Conservation (phyloP, 2,113 vertebrate species). For the Lamprotornis superbus region DNA sequence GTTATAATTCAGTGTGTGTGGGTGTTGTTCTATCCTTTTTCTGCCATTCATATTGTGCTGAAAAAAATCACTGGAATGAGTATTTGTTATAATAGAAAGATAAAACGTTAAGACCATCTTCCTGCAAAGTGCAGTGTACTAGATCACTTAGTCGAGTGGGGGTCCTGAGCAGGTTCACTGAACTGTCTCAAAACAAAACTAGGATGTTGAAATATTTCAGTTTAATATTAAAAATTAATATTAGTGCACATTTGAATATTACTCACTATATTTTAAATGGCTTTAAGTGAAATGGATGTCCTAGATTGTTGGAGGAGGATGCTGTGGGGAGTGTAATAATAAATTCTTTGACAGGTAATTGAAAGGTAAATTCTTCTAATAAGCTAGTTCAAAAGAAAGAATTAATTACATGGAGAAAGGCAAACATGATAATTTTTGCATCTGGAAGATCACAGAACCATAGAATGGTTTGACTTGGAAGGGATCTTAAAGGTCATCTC, state of each 20-base stretch:
- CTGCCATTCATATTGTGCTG: neutral
- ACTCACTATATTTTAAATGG: neutral
- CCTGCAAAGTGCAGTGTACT: neutral
- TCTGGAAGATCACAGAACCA: neutral
- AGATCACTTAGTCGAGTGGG: neutral
- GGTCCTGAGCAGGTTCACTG: neutral
- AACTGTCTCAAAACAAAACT: neutral
- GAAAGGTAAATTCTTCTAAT: neutral
- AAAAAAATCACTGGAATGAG: neutral
- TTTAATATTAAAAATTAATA: neutral
- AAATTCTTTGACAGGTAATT: neutral
- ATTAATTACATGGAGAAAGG: neutral
- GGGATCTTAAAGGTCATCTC: neutral
- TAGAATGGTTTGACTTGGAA: neutral
- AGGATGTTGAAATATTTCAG: neutral
- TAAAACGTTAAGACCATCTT: neutral
- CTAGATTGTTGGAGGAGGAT: neutral
- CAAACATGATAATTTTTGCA: neutral
- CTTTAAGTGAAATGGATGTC: neutral
- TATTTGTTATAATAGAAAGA: neutral
- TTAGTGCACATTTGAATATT: neutral
- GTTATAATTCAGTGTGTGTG: neutral
- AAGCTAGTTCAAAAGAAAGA: neutral
- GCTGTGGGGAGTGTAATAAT: neutral
- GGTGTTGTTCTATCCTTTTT: neutral